Base-by-base conservation (phyloP, 2,113 vertebrate genomes). In the Megaleporinus macrocephalus region DNA sequence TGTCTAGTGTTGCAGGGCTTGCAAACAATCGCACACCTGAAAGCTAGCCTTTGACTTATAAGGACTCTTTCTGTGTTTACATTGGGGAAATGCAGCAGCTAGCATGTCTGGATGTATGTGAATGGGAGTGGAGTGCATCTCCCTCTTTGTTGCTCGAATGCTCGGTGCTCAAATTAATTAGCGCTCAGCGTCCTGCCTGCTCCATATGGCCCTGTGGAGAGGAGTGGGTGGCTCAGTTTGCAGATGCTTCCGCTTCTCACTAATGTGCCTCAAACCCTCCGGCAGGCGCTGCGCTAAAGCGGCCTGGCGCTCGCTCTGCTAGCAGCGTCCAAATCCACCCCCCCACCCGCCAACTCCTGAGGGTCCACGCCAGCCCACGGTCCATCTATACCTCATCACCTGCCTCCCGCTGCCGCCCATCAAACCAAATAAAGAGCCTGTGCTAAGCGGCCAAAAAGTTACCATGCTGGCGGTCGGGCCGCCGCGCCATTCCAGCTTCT, bases 171-270 rank as follows among this genome's bases (percentile, higher is more conserved):
- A 82, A 82, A 82, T 82, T 82, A 82, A 82, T 82, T 82, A 82
- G 74, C 27, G 66, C 81, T 77, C 73, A 82, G 74, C 81, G 76
- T 71, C 73, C 81, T 61, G 74, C 47, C 81, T 69, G 74, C 74
- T 82, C 81, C 81, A 82, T 82, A 82, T 82, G 81, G 74, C 26
- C 81, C 73, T 77, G 81, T 49, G 41, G 81, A 69, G 81, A 82
- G 55, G 65, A 82, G 74, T 36, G 78, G 30, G 70, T 26, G 20
- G 79, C 70, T 62, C 55, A 47, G 57, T 65, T 27, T 62, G 33
- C 80, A 76, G 73, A 49, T 70, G 49, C 73, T 59, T 61, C 81
- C 44, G 73, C 53, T 69, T 70, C 53, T 77, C 10, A 65, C 66
- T 82, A 71, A 82, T 77, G 65, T 68, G 73, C 81, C 36, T 49